Evolutionary conservation across 2,797 vertebrate genomes (phyloP).

Genomic region (Smutsia gigantea): DNA sequence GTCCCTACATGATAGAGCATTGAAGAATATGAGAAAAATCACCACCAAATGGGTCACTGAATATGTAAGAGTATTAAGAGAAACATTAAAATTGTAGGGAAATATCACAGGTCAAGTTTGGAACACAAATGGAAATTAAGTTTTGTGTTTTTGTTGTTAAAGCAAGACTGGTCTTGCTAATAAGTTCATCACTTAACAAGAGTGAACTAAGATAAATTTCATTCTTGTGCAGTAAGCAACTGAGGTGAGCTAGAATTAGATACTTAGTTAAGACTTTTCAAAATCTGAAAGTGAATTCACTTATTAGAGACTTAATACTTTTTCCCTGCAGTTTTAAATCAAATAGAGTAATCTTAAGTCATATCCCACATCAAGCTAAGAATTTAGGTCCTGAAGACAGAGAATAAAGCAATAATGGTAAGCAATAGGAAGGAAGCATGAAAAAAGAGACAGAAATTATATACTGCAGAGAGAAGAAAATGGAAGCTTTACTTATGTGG

Average conservation of each 20-base stretch:
- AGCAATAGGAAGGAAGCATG: not conserved
- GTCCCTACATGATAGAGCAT: not conserved
- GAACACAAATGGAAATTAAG: not conserved
- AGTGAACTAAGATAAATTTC: not conserved
- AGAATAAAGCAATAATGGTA: not conserved
- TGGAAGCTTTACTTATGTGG: not conserved
- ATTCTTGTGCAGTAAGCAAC: not conserved
- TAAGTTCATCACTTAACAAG: too few relatives aligned
- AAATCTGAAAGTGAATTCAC: constrained; percentile 26
- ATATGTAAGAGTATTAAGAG: not conserved
- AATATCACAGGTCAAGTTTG: not conserved
- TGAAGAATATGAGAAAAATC: not conserved
- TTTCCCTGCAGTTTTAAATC: constrained; percentile 10
- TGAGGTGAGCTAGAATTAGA: not conserved
- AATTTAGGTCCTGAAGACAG: not conserved
- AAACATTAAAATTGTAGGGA: not conserved
- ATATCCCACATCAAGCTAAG: not conserved
- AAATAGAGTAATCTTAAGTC: not conserved
- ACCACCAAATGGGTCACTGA: not conserved
- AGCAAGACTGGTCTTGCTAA: not conserved
- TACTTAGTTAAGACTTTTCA: constrained; percentile 22
- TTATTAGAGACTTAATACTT: not conserved
- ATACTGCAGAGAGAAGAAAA: not conserved
- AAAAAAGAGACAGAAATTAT: not conserved
- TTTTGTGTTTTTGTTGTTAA: not conserved